Percentiles rank a stretch among this genome's conserved stretches.
phyloP scores from a whole-genome alignment of 2,113 vertebrate genomes.

The Prochilodus magdalenae region DNA sequence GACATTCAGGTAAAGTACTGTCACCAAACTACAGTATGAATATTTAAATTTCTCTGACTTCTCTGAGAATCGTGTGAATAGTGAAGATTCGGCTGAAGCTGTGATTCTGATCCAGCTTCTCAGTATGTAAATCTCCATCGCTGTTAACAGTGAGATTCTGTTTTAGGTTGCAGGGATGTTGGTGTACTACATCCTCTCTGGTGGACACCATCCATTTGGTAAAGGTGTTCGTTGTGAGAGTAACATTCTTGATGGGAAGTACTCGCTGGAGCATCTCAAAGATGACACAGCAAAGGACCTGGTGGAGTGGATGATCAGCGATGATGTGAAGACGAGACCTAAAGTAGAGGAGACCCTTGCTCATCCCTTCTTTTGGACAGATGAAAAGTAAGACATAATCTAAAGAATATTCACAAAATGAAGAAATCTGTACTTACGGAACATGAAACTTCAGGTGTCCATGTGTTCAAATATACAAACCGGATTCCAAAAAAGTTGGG shows the following conservation, averaged over 20 bases:
- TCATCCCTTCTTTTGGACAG: constrained; percentile 72
- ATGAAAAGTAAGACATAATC: constrained; percentile 33
- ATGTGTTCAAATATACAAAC: no score
- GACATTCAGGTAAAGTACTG: constrained; percentile 67
- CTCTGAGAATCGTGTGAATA: no score
- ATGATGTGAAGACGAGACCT: constrained; percentile 60
- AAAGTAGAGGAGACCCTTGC: constrained; percentile 61
- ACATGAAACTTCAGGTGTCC: no score
- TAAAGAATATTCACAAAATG: no score
- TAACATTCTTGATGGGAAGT: constrained; percentile 60
- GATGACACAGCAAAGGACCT: constrained; percentile 69
- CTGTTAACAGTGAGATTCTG: not conserved
- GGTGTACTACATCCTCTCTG: constrained; percentile 69
- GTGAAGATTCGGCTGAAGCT: not conserved
- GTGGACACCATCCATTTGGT: constrained; percentile 71
- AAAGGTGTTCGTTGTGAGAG: not conserved
- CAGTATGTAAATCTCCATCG: no score
- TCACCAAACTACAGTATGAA: not conserved
- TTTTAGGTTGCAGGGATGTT: constrained; percentile 74
- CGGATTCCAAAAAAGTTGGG: no score
- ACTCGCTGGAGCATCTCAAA: constrained; percentile 62
- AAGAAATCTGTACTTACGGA: no score
- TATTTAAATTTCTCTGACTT: not conserved
- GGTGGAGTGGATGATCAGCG: constrained; percentile 65
- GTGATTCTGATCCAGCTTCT: no score